Evolutionary conservation across 1,140 invertebrate genomes (phyloP).

Genomic region (Aphis gossypii): DNA sequence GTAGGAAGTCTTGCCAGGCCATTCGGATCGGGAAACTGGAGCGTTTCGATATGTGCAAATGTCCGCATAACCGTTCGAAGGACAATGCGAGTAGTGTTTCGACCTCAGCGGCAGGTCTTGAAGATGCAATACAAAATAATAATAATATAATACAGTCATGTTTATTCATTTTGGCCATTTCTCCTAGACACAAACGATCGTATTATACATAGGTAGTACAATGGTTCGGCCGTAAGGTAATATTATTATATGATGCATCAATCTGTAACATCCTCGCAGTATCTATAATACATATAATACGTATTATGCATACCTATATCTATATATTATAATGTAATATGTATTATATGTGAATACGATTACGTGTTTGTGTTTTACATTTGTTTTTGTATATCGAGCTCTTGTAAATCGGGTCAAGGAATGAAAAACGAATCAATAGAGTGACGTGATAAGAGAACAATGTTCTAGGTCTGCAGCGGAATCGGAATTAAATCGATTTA

Average conservation of each 20-base stretch:
- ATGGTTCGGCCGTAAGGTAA: background rate
- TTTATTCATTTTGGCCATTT: conserved; percentile 40
- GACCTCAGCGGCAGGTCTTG: background rate
- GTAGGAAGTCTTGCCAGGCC: background rate
- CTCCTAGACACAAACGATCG: background rate
- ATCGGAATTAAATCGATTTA: conserved; percentile 11
- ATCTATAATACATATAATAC: background rate
- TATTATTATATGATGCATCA: conserved; percentile 30
- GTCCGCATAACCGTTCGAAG: background rate
- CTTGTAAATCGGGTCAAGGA: conserved; percentile 34
- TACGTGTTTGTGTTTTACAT: conserved; percentile 24
- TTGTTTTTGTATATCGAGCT: conserved; percentile 15
- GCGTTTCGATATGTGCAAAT: background rate
- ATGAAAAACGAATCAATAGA: conserved; percentile 49
- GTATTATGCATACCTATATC: too few species aligned
- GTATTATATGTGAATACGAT: background rate
- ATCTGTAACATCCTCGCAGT: conserved; percentile 30
- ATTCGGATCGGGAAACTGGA: background rate
- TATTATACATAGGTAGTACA: background rate
- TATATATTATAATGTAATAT: background rate
- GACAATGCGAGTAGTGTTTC: conserved; percentile 12
- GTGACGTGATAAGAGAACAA: conserved; percentile 24
- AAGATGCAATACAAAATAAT: background rate
- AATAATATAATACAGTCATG: background rate
- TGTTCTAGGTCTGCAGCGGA: background rate